These are phyloP conservation scores for Heliothis subflexa DNA, from an alignment of 1,140 invertebrate genomes.

Conservation along the genomic window DNA sequence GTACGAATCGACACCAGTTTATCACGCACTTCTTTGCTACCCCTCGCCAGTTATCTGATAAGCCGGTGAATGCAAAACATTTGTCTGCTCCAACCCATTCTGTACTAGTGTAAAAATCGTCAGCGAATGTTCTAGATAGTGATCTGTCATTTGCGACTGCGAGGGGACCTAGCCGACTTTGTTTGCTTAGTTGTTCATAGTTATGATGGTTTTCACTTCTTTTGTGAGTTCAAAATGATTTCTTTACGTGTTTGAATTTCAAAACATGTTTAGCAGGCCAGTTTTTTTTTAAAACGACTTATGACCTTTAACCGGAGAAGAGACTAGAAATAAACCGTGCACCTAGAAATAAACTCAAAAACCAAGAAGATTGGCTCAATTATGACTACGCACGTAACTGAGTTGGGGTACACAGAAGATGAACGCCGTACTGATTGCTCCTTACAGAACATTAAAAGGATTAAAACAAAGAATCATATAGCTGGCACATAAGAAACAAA, in stretches of 20 bases:
- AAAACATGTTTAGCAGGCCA: background rate
- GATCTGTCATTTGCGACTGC: conserved; percentile 77
- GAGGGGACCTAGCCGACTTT: conserved; percentile 58
- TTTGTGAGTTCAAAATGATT: conserved; percentile 28
- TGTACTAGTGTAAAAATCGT: conserved; percentile 84
- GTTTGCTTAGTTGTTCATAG: conserved; percentile 52
- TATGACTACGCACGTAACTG: conserved; percentile 1
- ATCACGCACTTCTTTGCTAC: conserved; percentile 78
- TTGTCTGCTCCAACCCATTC: conserved; percentile 79
- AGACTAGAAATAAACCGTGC: background rate
- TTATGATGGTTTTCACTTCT: conserved; percentile 16
- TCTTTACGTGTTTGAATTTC: conserved; percentile 1
- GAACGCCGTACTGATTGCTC: conserved; percentile 23
- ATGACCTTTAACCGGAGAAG: background rate
- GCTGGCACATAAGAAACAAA: conserved; percentile 25
- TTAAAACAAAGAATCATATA: conserved; percentile 41
- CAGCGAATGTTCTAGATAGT: conserved; percentile 81
- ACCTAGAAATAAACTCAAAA: background rate
- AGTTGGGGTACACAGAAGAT: background rate
- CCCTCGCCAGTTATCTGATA: conserved; percentile 82
- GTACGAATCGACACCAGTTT: conserved; percentile 79
- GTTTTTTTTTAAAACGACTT: background rate
- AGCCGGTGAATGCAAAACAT: conserved; percentile 78
- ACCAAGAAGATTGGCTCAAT: background rate
- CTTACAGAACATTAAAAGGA: conserved; percentile 30